Base-by-base conservation (phyloP, 2,797 vertebrate genomes). In the Chrosomus eos region DNA sequence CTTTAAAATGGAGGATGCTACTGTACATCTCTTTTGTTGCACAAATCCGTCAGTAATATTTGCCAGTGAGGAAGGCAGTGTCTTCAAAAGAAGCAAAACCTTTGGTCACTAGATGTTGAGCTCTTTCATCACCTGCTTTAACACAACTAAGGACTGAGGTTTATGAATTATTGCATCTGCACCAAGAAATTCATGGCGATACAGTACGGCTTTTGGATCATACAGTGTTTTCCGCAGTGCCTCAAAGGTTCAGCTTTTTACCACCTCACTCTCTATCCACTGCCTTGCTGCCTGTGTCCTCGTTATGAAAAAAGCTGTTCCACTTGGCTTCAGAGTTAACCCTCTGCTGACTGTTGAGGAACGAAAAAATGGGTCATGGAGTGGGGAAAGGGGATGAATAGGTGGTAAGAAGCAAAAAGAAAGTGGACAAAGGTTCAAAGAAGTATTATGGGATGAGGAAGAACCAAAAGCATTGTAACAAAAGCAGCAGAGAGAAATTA, bases 301-400 rank as follows among this genome's bases (percentile, higher is more conserved):
- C 90, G 90, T 93, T 94, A 93, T 92, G 91, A 90, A 91, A 91
- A 91, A 93, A 92, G 92, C 87, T 91, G 93, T 91, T 92, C 91
- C 86, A 94, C 88, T 93, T 93, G 91, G 92, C 92, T 90, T 85
- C 82, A 74, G 86, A 89, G 87, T 94, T 91, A 94, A 92, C 93
- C 88, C 90, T 87, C 93, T 81, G 72, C 85, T 91, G 88, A 89
- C 89, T 73, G 26, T 83, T 33, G 85, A 91, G 89, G 88, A 87
- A 87, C 87, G 67, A 81, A 89, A 87, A 95, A 94, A 88, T 94
- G 93, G 94, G 94, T 94, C 94, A 94, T 62, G 62, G 62, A 72
- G 87, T 81, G 86, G 84, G 36, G 73, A 87, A 80, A 68, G 43
- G 71, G 79, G 67, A 33, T 73, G 31, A 90, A 73, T 36, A 89